Conservation (phyloP, 2,797 vertebrate species). For the Zonotrichia albicollis region DNA sequence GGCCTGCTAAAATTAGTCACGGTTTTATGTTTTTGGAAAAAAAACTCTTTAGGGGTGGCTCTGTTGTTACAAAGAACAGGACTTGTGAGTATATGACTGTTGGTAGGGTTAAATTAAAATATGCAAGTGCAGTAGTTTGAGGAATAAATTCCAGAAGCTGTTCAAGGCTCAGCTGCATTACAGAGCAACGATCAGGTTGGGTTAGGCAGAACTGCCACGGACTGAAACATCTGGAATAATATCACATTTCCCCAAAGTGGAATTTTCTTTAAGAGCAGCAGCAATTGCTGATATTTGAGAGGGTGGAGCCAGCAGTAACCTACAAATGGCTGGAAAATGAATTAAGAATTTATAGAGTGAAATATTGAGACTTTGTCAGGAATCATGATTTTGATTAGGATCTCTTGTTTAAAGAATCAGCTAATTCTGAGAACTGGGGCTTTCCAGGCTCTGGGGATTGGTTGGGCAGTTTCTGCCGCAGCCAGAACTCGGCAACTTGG, state of each 20-base stretch:
- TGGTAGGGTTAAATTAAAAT: constrained; percentile 47
- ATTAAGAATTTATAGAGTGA: constrained; percentile 23
- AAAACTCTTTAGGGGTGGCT: background rate
- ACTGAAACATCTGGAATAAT: constrained; percentile 70
- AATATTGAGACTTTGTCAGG: constrained; percentile 4
- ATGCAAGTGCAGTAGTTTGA: constrained; percentile 42
- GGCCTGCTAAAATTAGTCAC: constrained; percentile 14
- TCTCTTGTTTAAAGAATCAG: background rate
- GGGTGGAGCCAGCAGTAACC: background rate
- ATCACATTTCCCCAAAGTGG: constrained; percentile 46
- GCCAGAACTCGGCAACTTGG: background rate
- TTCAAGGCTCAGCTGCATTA: constrained; percentile 27
- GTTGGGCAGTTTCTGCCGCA: background rate
- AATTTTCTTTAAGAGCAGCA: constrained; percentile 53
- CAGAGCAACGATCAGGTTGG: background rate
- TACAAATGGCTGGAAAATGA: constrained; percentile 35
- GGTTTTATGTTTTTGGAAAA: background rate
- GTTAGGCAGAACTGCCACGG: background rate
- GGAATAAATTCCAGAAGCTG: constrained; percentile 59
- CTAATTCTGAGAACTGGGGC: background rate
- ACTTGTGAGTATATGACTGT: background rate
- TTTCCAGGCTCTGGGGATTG: background rate
- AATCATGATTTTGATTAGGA: background rate
- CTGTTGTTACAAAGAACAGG: background rate
- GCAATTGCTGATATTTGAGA: constrained; percentile 31